Base-by-base conservation (phyloP, 2,113 vertebrate genomes). In the Delphinapterus leucas region DNA sequence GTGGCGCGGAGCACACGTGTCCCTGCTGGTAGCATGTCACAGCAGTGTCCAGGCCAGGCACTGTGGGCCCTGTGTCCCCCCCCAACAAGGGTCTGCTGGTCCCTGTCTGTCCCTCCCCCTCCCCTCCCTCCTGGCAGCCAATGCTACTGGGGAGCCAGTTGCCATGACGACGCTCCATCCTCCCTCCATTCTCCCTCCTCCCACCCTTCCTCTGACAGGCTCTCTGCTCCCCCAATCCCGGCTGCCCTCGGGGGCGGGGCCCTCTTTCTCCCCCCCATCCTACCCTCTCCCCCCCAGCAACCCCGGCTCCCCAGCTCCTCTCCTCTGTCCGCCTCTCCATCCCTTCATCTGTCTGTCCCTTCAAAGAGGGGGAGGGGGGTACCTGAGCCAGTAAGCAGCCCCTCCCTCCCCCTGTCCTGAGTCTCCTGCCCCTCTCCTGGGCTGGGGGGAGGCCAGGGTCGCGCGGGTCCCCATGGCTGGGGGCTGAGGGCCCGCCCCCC, bases 161-260 rank as follows among this genome's bases (percentile, higher is more conserved):
- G 95, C 98, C 98, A 98, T 98, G 98, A 98, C 96, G 77, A 98
- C 98, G 74, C 92, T 95, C 96, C 97, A 95, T 96, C 95, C 97
- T 95, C 92, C 91, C 87, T 93, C 87, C 93, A 67, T 90, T 95
- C 93, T 94, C 90, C 97, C 93, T 96, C 97, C 97, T 97, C 98
- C 97, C 93, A 97, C 97, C 96, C 88, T 94, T 83, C 96, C 47
- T 96, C 82, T 97, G 97, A 97, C 97, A 95, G 97, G 94, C 97
- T 96, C 44, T 96, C 97, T 33, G 90, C 83, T 97, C 63, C 97
- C 97, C 98, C 97, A 96, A 97, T 98, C 97, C 97, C 3, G 26
- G 93, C 84, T 94, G 95, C 71, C 81, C 96, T 95, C 58, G 96
- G 96, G 92, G 97, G 93, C 97, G 97, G 97, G 96, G 97, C 96